Evolutionary conservation across 2,113 vertebrate species (phyloP).

Genomic region (Daboia siamensis): DNA sequence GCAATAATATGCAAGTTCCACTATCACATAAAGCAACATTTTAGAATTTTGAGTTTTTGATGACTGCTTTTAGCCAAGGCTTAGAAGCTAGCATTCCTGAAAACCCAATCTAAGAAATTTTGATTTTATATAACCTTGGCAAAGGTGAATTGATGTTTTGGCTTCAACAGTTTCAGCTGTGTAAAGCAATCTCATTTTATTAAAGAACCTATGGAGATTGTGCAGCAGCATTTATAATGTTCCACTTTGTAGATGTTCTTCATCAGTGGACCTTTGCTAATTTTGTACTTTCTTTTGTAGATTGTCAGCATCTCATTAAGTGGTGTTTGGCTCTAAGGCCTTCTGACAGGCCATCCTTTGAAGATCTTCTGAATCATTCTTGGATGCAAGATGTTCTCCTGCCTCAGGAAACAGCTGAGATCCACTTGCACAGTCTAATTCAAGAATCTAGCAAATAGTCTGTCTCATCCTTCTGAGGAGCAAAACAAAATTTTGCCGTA

Average conservation of each 20-base stretch:
- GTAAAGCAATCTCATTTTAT: fast-evolving
- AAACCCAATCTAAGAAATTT: not conserved
- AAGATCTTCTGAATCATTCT: conserved; percentile 88
- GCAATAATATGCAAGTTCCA: not conserved
- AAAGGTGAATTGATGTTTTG: not conserved
- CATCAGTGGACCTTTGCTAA: conserved; percentile 8
- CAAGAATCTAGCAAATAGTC: conserved; percentile 74
- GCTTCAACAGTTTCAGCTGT: not conserved
- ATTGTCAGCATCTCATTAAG: conserved; percentile 89
- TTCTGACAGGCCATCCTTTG: conserved; percentile 85
- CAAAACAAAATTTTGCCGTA: conserved; percentile 18
- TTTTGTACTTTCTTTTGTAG: conserved; percentile 53
- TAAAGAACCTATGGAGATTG: not conserved
- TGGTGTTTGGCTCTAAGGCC: conserved; percentile 87
- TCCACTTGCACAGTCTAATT: conserved; percentile 85
- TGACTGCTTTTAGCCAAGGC: not conserved
- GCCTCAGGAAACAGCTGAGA: conserved; percentile 76
- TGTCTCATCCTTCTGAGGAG: conserved; percentile 20
- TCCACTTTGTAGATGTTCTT: not conserved
- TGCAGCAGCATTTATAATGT: not conserved
- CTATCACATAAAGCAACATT: not conserved
- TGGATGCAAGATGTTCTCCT: conserved; percentile 86
- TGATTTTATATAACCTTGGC: not conserved
- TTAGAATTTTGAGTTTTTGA: fast-evolving
- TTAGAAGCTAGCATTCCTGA: not conserved